Percentiles rank a stretch among this genome's conserved stretches.
Evolutionary conservation across 2,113 vertebrate genomes (phyloP).

Genomic region (Pantherophis guttatus): DNA sequence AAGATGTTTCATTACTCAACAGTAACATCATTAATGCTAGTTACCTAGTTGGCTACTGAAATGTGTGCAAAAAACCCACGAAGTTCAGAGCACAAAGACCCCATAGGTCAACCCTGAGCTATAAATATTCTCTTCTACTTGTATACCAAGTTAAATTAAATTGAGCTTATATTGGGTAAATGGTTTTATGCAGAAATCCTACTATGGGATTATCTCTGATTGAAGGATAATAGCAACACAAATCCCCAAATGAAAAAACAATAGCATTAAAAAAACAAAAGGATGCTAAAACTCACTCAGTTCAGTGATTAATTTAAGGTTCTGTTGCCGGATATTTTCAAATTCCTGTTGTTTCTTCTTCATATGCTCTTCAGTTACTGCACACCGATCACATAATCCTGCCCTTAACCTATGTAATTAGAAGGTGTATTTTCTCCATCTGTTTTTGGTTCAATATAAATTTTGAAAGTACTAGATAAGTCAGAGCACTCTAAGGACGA

Average conservation of each 20-base stretch:
- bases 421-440: not conserved
- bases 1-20: not conserved
- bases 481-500: not conserved
- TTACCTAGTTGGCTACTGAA: not conserved
- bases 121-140: not conserved
- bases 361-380: conserved; percentile 83
- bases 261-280: not conserved
- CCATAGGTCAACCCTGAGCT: not conserved
- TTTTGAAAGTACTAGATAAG: not conserved
- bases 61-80: not conserved
- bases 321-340: conserved; percentile 82
- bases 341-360: conserved; percentile 80
- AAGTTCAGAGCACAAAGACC: not conserved
- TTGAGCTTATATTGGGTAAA: not conserved
- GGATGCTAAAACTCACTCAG: conserved; percentile 79
- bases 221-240: not conserved
- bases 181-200: not conserved
- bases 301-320: conserved; percentile 79
- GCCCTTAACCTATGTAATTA: conserved; percentile 75
- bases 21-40: not conserved
- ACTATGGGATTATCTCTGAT: not conserved
- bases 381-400: conserved; percentile 84
- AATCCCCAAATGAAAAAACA: not conserved
- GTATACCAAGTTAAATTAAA: not conserved
- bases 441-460: conserved; percentile 5